Conservation (phyloP, 2,888 invertebrate genomes). For the Eucriotettix oculatus region DNA sequence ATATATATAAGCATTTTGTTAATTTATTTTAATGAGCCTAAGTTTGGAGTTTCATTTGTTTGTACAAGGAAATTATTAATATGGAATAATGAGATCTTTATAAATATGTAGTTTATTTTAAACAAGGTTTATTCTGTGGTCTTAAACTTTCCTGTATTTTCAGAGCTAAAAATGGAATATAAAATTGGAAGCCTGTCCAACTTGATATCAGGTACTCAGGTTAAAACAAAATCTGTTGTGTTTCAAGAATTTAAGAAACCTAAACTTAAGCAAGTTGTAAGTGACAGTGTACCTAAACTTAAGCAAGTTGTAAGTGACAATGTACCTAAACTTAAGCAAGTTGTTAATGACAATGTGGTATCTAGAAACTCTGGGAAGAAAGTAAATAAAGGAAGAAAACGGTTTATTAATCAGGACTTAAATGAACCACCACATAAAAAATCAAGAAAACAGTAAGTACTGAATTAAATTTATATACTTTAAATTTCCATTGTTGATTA, state of each 20-base stretch:
- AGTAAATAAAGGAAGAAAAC: constrained; percentile 3
- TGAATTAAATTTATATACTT: no score
- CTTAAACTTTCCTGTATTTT: neutral
- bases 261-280: constrained; percentile 31
- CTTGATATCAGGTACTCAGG: constrained; percentile 30
- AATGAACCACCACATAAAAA: no score
- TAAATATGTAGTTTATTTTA: no score
- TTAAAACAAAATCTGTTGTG: constrained; percentile 22
- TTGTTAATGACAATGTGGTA: constrained; percentile 22
- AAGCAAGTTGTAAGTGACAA: constrained; percentile 25
- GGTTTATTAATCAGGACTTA: neutral
- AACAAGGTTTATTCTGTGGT: no score
- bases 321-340: constrained; percentile 29
- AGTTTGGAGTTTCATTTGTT: neutral
- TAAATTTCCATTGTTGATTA: no score
- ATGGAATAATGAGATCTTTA: no score
- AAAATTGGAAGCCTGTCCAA: constrained; percentile 40
- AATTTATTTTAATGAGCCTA: no score
- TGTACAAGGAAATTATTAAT: no score
- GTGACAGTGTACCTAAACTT: constrained; percentile 25
- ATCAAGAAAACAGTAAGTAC: no score
- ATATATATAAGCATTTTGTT: no score
- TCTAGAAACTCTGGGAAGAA: neutral
- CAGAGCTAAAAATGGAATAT: constrained; percentile 18
- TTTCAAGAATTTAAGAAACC: constrained; percentile 25